Evolutionary conservation across 2,888 invertebrate genomes (phyloP).

Genomic region (Flexamia atlantica): DNA sequence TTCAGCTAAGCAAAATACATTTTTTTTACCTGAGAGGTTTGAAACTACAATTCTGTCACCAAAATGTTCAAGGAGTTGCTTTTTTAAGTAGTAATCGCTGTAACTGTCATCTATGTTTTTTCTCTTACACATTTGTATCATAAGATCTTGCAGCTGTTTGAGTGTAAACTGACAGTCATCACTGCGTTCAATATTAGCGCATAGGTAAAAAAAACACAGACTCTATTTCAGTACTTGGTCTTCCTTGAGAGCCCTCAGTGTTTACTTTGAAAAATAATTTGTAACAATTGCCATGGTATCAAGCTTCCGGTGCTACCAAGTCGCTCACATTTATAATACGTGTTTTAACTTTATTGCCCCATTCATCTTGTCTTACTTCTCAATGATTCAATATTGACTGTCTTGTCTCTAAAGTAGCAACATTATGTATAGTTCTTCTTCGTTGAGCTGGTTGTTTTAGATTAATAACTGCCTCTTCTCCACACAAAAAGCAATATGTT

Average conservation of each 20-base stretch:
- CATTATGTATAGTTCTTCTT: conserved; percentile 5
- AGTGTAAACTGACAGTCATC: conserved; percentile 63
- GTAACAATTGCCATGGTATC: conserved; percentile 58
- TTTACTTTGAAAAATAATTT: conserved; percentile 44
- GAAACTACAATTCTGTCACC: conserved; percentile 59
- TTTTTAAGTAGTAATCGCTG: conserved; percentile 34
- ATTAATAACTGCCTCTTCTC: conserved; percentile 19
- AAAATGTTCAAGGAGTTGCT: conserved; percentile 30
- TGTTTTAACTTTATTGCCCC: conserved; percentile 43
- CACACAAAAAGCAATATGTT: conserved; percentile 48
- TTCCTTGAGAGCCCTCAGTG: not conserved
- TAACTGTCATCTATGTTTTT: conserved; percentile 25
- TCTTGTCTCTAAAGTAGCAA: conserved; percentile 39
- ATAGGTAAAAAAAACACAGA: conserved; percentile 58
- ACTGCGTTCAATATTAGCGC: conserved; percentile 48
- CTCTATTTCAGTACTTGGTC: conserved; percentile 45
- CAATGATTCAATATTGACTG: conserved; percentile 51
- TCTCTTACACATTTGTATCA: conserved; percentile 32
- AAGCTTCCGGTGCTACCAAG: conserved; percentile 58
- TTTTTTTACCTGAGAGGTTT: conserved; percentile 31
- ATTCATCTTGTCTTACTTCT: conserved; percentile 39
- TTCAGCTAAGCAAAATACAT: conserved; percentile 56
- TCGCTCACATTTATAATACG: conserved; percentile 54
- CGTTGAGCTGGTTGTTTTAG: conserved; percentile 12
- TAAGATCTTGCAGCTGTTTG: conserved; percentile 41